Percentiles rank a stretch among this genome's conserved stretches.
These are phyloP conservation scores for Oryzias sinensis DNA, from an alignment of 2,797 vertebrate genomes.

Conservation along the genomic window DNA sequence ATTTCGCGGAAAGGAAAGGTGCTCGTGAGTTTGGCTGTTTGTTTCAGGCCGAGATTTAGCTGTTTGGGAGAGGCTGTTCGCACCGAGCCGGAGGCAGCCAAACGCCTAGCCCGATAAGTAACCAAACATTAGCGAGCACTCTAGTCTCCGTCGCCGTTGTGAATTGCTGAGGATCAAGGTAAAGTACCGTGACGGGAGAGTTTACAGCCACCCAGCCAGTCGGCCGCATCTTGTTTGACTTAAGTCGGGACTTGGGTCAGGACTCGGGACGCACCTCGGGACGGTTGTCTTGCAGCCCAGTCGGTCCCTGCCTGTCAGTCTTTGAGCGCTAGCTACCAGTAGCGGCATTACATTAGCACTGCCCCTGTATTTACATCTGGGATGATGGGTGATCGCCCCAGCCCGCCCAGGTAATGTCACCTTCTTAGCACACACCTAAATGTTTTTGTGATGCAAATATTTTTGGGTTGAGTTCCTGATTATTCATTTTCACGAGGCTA, in stretches of 20 bases:
- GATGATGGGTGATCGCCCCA: constrained; percentile 72
- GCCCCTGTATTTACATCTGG: constrained; percentile 70
- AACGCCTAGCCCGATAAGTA: constrained; percentile 53
- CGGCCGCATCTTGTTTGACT: constrained; percentile 57
- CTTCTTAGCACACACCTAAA: constrained; percentile 30
- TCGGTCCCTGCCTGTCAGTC: constrained; percentile 46
- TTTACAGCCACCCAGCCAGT: constrained; percentile 32
- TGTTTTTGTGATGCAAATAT: not conserved
- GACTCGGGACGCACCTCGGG: constrained; percentile 54
- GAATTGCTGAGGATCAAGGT: constrained; percentile 79
- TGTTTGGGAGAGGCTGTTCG: constrained; percentile 66
- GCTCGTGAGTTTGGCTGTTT: constrained; percentile 79
- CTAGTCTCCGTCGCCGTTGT: constrained; percentile 65
- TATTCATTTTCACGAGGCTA: constrained; percentile 21
- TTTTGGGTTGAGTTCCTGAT: not conserved
- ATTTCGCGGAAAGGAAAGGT: constrained; percentile 70
- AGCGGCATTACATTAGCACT: constrained; percentile 70
- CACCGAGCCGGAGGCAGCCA: constrained; percentile 66
- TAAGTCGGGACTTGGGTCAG: constrained; percentile 51
- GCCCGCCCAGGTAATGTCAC: constrained; percentile 69
- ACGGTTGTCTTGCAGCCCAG: constrained; percentile 46
- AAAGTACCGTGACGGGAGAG: constrained; percentile 62
- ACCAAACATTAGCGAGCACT: constrained; percentile 63
- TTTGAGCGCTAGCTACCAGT: constrained; percentile 56
- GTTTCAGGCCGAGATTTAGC: constrained; percentile 72